Conservation (phyloP, 2,888 invertebrate species). For the Ephialtes manifestator region DNA sequence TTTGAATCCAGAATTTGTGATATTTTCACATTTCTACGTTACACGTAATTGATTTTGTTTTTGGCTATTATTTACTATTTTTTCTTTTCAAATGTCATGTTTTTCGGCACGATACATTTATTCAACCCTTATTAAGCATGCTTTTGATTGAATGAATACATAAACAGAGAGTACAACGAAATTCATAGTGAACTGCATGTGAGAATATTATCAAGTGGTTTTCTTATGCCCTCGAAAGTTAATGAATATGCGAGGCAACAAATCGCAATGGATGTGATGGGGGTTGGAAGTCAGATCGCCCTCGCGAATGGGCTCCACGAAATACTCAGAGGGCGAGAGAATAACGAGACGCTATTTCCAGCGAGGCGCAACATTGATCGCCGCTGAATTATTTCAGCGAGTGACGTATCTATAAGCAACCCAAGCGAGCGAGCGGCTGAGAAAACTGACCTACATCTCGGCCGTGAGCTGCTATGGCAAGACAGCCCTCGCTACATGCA, state of each 20-base stretch:
- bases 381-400: constrained; percentile 84
- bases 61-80: too few species aligned
- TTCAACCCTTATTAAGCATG: too few species aligned
- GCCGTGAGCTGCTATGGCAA: constrained; percentile 58
- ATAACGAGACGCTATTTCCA: constrained; percentile 81
- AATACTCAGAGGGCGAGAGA: constrained; percentile 53
- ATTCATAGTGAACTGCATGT: not conserved
- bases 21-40: too few species aligned
- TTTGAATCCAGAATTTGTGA: too few species aligned
- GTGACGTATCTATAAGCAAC: constrained; percentile 81
- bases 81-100: too few species aligned
- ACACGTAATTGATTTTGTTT: too few species aligned
- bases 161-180: not conserved
- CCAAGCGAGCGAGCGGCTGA: constrained; percentile 72
- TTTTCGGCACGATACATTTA: too few species aligned
- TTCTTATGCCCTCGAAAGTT: not conserved
- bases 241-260: not conserved
- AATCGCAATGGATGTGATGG: not conserved
- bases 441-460: constrained; percentile 84
- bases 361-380: constrained; percentile 83
- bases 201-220: not conserved
- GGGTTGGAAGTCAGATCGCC: not conserved
- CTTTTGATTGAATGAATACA: not conserved
- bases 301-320: constrained; percentile 34
- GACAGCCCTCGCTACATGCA: constrained; percentile 30